phyloP scores from a whole-genome alignment of 2,888 invertebrate species.

The Habrosyne pyritoides region DNA sequence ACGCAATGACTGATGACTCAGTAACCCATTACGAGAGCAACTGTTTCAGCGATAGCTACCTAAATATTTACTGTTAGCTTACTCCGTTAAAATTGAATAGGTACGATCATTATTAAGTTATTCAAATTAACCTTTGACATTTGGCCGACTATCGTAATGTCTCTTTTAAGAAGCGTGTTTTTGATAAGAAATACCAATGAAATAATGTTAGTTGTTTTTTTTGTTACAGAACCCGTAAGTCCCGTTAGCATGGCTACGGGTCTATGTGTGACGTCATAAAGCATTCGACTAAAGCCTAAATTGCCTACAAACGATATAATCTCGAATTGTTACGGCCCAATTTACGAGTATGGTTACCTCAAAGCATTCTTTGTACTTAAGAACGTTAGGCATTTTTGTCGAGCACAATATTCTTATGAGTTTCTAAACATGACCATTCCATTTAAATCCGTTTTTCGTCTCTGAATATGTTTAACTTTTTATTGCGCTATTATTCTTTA shows the following conservation, averaged over 20 bases:
- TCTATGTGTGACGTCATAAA: constrained; percentile 46
- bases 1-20: constrained; percentile 65
- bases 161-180: constrained; percentile 1
- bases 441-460: constrained; percentile 60
- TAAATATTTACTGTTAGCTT: constrained; percentile 42
- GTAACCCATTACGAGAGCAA: constrained; percentile 41
- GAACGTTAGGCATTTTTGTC: constrained; percentile 68
- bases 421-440: constrained; percentile 76
- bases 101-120: constrained; percentile 9
- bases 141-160: constrained; percentile 5
- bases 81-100: constrained; percentile 14
- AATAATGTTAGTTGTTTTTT: constrained; percentile 16
- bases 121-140: constrained; percentile 17
- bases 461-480: constrained; percentile 66
- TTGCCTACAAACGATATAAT: constrained; percentile 69
- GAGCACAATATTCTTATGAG: constrained; percentile 68
- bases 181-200: background rate
- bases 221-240: constrained; percentile 25
- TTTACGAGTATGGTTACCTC: constrained; percentile 67
- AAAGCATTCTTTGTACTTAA: constrained; percentile 63
- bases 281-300: constrained; percentile 58
- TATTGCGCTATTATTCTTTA: constrained; percentile 67
- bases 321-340: constrained; percentile 63
- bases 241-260: constrained; percentile 38
- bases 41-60: constrained; percentile 30